phyloP scores from a whole-genome alignment of 1,140 invertebrate species.

The Solenopsis invicta region DNA sequence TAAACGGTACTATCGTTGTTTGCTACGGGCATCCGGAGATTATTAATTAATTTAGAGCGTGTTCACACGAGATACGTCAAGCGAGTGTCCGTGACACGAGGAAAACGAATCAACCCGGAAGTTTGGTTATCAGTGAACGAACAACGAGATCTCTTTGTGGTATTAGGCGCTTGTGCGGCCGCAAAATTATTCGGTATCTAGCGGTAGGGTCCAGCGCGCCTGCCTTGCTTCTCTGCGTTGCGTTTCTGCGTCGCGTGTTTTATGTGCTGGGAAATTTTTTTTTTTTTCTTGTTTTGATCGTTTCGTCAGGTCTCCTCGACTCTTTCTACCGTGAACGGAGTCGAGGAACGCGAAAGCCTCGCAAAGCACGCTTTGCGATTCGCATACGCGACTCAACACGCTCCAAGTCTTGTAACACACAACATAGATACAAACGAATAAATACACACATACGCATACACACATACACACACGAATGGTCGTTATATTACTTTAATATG shows the following conservation, averaged over 20 bases:
- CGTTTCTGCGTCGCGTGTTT: neutral
- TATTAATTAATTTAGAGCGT: slow-evolving; percentile 8
- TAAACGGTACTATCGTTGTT: slow-evolving; percentile 55
- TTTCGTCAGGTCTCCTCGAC: neutral
- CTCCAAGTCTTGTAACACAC: neutral
- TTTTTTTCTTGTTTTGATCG: neutral
- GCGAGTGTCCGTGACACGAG: neutral
- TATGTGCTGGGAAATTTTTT: neutral
- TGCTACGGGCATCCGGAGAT: neutral
- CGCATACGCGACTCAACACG: neutral
- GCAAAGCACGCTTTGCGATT: neutral
- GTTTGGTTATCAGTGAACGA: neutral
- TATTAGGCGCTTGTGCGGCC: neutral
- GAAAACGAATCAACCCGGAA: neutral
- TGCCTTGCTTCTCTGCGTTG: neutral
- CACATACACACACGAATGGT: neutral
- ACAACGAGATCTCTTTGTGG: slow-evolving; percentile 39
- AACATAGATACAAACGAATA: neutral
- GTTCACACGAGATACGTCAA: neutral
- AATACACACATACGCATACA: neutral
- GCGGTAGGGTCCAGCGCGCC: neutral
- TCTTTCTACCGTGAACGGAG: neutral
- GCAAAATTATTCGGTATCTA: neutral
- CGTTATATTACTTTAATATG: slow-evolving; percentile 44
- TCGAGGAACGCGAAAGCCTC: neutral